Conservation (phyloP, 2,888 invertebrate species). For the Lordiphosa fenestrarum region DNA sequence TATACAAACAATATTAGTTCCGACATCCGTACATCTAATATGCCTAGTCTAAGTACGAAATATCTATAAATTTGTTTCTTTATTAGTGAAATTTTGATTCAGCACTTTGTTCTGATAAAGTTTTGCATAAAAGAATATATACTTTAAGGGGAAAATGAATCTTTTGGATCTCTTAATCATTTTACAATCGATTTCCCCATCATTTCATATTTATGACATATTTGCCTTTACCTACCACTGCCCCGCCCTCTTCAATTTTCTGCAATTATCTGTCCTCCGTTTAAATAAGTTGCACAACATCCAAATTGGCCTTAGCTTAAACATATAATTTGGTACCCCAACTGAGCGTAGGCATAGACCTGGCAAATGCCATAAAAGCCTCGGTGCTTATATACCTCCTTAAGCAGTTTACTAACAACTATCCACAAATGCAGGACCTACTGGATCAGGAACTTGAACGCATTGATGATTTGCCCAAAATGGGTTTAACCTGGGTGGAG, state of each 20-base stretch:
- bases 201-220: too few species aligned
- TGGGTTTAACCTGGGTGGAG: constrained; percentile 56
- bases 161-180: too few species aligned
- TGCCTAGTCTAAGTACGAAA: too few species aligned
- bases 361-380: constrained; percentile 43
- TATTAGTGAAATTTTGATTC: too few species aligned
- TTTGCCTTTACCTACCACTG: constrained; percentile 29
- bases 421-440: constrained; percentile 40
- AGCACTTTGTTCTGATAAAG: too few species aligned
- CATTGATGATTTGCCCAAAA: constrained; percentile 47
- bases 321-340: constrained; percentile 56
- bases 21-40: too few species aligned
- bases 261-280: constrained; percentile 26
- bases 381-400: not conserved
- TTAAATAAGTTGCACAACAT: constrained; percentile 44
- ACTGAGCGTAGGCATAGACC: constrained; percentile 35
- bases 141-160: too few species aligned
- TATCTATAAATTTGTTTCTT: too few species aligned
- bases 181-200: too few species aligned
- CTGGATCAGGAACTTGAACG: constrained; percentile 46
- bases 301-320: constrained; percentile 46
- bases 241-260: constrained; percentile 35
- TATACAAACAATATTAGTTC: too few species aligned
- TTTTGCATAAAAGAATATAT: too few species aligned
- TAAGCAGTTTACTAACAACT: constrained; percentile 30